Evolutionary conservation across 2,888 invertebrate genomes (phyloP).

Genomic region (Tetragnatha montana): DNA sequence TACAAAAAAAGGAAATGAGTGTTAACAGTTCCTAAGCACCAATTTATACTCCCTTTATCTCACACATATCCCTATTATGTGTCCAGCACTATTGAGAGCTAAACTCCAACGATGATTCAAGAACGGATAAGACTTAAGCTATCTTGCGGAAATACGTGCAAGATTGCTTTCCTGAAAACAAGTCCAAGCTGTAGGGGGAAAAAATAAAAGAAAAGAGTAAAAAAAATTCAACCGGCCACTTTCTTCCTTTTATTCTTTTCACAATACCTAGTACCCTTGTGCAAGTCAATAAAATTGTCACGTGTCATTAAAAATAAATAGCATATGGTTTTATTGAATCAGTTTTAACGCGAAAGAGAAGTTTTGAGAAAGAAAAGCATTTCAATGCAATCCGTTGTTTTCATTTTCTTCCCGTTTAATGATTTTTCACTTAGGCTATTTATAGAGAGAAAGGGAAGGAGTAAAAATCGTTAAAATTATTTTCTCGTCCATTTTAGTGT

Average conservation of each 20-base stretch:
- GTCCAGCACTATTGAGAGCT: background rate
- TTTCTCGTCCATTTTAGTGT: slow-evolving; percentile 39
- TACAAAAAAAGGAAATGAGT: too few species aligned
- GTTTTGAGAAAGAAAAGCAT: slow-evolving; percentile 16
- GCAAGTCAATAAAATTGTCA: background rate
- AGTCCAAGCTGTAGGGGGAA: background rate
- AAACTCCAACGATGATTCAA: background rate
- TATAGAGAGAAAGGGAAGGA: background rate
- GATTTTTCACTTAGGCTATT: slow-evolving; percentile 1
- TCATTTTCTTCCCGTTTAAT: slow-evolving; percentile 8
- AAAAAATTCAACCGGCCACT: slow-evolving; percentile 22
- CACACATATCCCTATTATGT: too few species aligned
- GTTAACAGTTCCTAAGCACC: too few species aligned
- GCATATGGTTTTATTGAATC: slow-evolving; percentile 47
- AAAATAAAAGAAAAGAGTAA: background rate
- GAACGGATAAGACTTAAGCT: background rate
- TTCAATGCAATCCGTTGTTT: slow-evolving; percentile 30
- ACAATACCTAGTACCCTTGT: background rate
- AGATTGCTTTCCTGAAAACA: background rate
- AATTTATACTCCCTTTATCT: too few species aligned
- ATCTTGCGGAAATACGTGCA: background rate
- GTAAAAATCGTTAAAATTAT: slow-evolving; percentile 47
- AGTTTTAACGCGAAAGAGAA: slow-evolving; percentile 41
- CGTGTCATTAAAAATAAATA: slow-evolving; percentile 53
- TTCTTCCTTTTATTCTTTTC: slow-evolving; percentile 30